Base-by-base conservation (phyloP, 2,888 invertebrate genomes). In the Seira ritae region DNA sequence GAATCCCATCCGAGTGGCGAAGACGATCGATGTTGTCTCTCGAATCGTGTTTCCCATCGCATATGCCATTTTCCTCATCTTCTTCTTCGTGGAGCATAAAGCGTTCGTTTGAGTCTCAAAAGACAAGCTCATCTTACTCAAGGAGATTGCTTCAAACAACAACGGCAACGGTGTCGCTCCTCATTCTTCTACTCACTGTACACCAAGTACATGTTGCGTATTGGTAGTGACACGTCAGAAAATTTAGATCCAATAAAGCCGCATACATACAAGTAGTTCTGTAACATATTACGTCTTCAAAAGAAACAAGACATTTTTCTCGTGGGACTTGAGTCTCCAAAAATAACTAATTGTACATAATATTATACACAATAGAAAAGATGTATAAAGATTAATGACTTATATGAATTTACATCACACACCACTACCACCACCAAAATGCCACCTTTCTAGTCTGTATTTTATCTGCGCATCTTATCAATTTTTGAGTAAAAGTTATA, bases 71-170 rank as follows among this genome's bases (percentile, higher is more conserved):
- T 97, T 97, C 93, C 94, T 97, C 90, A 95, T 96, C 91, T 97
- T 97, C 93, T 97, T 97, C 94, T 97, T 97, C 93, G 96, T 96
- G 90, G 96, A 96, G 93, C 97, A 97, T 93, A 96, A 96, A 92
- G 96, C 95, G 92, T 95, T 95, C 91, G 85, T 80, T 42, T 31
- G 8, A 55, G 46, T 65, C 23, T 66, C 31, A 17, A 65, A 37
- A 37, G 12, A 69, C 19, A 12, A 3, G 23, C 76, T 77, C 76
- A 77, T 55, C 60, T 50, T 50, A 55, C 8, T 74, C 22, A 46
- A 31, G 69, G 76, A 77, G 76, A 77, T 77, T 77, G 69, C 77
- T 65, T 70, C 77, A 76, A 75, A 55, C 62, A 24, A 74, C 73
- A 1, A 4, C 37, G 37, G 17, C 37, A 31, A 46, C 67, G 10